Evolutionary conservation across 2,113 vertebrate genomes (phyloP).

Genomic region (Merops nubicus): DNA sequence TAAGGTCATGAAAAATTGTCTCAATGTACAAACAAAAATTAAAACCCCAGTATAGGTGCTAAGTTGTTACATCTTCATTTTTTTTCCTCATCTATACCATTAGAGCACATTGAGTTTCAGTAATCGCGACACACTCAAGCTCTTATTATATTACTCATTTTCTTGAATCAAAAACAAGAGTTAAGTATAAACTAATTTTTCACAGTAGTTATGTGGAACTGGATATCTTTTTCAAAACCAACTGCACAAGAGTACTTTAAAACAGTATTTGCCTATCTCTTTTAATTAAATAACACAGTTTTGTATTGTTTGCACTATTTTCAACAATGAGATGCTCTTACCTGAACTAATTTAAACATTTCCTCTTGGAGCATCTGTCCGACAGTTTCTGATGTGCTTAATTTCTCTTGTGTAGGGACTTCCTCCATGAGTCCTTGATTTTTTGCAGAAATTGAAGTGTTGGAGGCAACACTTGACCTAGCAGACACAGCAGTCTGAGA

Average conservation of each 20-base stretch:
- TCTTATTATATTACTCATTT: background rate
- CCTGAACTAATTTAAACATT: conserved; percentile 92
- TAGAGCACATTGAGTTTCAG: background rate
- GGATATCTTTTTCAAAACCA: background rate
- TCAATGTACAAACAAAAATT: background rate
- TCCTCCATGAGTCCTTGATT: background rate
- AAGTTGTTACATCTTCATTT: background rate
- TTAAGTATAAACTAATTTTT: background rate
- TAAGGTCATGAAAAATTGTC: background rate
- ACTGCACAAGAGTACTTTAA: background rate
- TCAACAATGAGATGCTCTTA: conserved; percentile 44
- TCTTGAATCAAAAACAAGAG: background rate
- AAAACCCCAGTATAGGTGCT: background rate
- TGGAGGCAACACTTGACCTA: background rate
- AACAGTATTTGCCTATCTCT: no score
- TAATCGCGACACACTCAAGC: background rate
- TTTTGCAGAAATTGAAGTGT: background rate
- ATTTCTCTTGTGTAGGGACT: background rate
- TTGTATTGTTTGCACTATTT: background rate
- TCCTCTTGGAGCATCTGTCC: conserved; percentile 88
- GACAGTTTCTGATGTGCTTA: conserved; percentile 64
- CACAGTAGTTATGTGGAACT: background rate
- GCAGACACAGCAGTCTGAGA: background rate
- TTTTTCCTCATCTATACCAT: background rate
- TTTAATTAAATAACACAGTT: background rate